Evolutionary conservation across 92 coral and sea anemone species (phyloP), one percentile per base, ranked within the genome.

Genomic region (Phenganax stokvisi): DNA sequence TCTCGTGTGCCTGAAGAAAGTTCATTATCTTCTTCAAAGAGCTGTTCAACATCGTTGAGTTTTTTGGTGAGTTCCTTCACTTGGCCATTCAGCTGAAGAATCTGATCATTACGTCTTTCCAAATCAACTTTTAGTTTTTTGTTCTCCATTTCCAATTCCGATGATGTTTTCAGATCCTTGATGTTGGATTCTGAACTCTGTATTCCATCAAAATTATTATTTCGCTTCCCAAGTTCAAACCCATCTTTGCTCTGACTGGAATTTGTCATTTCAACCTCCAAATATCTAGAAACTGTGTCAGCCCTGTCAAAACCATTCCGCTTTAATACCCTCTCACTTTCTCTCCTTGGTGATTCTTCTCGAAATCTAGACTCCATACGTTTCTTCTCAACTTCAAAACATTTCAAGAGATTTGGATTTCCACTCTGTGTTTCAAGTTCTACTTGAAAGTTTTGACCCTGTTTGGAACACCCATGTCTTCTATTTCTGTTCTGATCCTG

Each of bases 301-400:
- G 47, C 47, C 47, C 0, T 37, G 47, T 2, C 47, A 5, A 37
- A 37, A 37, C 47, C 47, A 37, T 37, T 37, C 47, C 47, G 28
- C 62, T 73, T 11, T 3, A 25, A 9, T 6, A 52, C 31, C 53
- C 8, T 17, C 17, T 89, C 94, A 8, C 57, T 47, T 81, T 94
- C 91, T 31, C 84, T 88, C 16, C 80, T 85, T 31, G 89, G 88
- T 52, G 88, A 65, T n/a, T 82, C 62, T 4, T 81, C 88, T 74
- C 86, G 82, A 68, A 83, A 87, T 59, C 83, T 80, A 17, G 85
- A 86, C 80, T 94, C 97, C 17, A 87, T 72, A 86, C 92, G 96
- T 64, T 86, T 86, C 56, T 86, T 88, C 72, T 94, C 98, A 83
- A 92, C 90, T 79, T 90, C 93, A 56, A 94, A 92, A 73, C 96